Conservation (phyloP, 1,140 invertebrate genomes). For the Triops cancriformis region DNA sequence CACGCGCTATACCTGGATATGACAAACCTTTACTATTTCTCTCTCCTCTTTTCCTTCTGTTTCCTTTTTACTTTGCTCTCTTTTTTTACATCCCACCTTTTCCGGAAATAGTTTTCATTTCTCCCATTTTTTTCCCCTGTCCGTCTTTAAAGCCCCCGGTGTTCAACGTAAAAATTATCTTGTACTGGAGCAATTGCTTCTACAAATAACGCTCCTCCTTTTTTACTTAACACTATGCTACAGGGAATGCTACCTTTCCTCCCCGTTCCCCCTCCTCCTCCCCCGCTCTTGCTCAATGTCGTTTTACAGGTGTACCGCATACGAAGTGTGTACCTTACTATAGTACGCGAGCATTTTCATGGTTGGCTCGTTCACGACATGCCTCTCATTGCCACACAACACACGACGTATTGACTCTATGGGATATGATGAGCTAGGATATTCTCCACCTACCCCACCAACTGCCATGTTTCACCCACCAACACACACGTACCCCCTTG, state of each 20-base stretch:
- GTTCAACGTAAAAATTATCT: background rate
- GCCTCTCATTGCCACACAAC: background rate
- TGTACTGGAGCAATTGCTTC: background rate
- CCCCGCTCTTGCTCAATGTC: background rate
- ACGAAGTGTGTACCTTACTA: background rate
- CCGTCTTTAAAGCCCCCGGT: background rate
- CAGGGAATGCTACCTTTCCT: background rate
- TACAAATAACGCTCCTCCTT: background rate
- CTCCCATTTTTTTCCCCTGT: background rate
- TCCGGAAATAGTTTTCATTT: background rate
- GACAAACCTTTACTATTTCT: background rate
- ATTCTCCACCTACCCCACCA: background rate
- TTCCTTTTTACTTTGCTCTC: background rate
- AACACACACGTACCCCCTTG: background rate
- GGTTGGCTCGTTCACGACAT: background rate
- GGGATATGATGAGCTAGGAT: background rate
- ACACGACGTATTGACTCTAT: constrained; percentile 1
- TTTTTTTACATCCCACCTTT: background rate
- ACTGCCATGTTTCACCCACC: too few relatives aligned
- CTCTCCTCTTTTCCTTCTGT: background rate
- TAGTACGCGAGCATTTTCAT: background rate
- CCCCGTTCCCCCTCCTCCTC: background rate
- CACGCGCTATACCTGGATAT: background rate
- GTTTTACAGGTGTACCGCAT: constrained; percentile 1
- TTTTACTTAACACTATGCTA: background rate